phyloP scores from a whole-genome alignment of 2,888 invertebrate species.

The Cybosia mesomella region DNA sequence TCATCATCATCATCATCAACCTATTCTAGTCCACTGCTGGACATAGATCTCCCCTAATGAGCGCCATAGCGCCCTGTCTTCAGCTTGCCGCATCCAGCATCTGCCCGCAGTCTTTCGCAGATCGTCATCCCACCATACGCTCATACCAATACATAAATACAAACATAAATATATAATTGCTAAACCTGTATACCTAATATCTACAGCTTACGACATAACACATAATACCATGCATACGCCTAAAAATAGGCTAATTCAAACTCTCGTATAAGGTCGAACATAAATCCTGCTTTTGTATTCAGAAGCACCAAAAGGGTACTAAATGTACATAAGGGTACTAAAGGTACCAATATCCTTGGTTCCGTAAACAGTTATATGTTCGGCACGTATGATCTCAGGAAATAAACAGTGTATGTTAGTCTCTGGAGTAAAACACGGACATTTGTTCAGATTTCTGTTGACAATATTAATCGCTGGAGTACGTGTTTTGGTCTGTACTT shows the following conservation, averaged over 20 bases:
- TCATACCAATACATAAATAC: too few relatives aligned
- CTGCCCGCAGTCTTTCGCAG: too few relatives aligned
- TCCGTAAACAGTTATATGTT: constrained; percentile 22
- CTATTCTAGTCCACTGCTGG: too few relatives aligned
- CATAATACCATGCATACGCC: constrained; percentile 8
- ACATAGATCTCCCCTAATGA: too few relatives aligned
- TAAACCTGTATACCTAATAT: constrained; percentile 9
- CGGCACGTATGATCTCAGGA: constrained; percentile 14
- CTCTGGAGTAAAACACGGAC: constrained; percentile 8
- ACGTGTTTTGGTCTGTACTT: background rate
- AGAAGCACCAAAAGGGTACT: constrained; percentile 20
- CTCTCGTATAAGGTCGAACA: constrained; percentile 16
- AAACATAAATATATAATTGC: constrained; percentile 8
- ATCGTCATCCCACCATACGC: too few relatives aligned
- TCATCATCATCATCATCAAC: too few relatives aligned
- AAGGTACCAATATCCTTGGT: constrained; percentile 29
- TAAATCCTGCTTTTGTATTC: constrained; percentile 27
- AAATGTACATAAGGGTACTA: constrained; percentile 16
- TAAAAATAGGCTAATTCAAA: constrained; percentile 21
- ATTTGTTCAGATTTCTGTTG: constrained; percentile 14
- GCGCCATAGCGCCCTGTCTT: too few relatives aligned
- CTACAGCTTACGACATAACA: constrained; percentile 11
- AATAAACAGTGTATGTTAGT: constrained; percentile 22
- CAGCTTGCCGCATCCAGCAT: too few relatives aligned
- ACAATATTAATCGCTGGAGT: constrained; percentile 11